Evolutionary conservation across 2,113 vertebrate species (phyloP).

Genomic region (Corythornis cristatus): DNA sequence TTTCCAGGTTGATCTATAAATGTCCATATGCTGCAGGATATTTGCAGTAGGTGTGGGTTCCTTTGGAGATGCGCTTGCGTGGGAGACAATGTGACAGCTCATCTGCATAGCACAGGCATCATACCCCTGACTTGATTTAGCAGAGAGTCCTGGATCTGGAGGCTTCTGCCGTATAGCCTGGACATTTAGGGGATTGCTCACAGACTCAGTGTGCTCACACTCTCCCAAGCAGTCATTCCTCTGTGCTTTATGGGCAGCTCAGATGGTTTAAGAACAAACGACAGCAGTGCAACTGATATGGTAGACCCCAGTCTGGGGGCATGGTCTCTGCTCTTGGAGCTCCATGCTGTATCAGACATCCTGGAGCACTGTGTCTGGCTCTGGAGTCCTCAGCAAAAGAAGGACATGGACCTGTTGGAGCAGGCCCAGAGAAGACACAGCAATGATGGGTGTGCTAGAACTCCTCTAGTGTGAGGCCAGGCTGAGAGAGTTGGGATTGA

Average conservation of each 20-base stretch:
- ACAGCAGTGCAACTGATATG: rapidly evolving
- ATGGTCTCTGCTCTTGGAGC: not conserved
- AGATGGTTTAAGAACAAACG: not conserved
- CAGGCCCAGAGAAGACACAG: not conserved
- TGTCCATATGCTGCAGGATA: conserved; percentile 58
- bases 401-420: not conserved
- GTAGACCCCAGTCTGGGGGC: not conserved
- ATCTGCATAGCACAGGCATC: conserved; percentile 59
- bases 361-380: not conserved
- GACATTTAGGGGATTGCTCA: conserved; percentile 19
- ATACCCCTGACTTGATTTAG: conserved; percentile 39
- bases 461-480: not conserved
- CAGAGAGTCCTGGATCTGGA: conserved; percentile 9
- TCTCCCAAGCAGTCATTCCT: not conserved
- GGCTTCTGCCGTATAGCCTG: conserved; percentile 4
- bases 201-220: rapidly evolving
- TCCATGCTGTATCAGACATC: not conserved
- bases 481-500: not conserved
- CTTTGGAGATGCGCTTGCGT: conserved; percentile 56
- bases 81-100: conserved; percentile 68
- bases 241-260: not conserved
- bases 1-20: conserved; percentile 58
- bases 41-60: conserved; percentile 63
- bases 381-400: not conserved
- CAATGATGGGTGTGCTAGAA: not conserved